Evolutionary conservation across 2,113 vertebrate genomes (phyloP), one percentile per base, ranked within the genome.

Genomic region (Calonectris borealis): DNA sequence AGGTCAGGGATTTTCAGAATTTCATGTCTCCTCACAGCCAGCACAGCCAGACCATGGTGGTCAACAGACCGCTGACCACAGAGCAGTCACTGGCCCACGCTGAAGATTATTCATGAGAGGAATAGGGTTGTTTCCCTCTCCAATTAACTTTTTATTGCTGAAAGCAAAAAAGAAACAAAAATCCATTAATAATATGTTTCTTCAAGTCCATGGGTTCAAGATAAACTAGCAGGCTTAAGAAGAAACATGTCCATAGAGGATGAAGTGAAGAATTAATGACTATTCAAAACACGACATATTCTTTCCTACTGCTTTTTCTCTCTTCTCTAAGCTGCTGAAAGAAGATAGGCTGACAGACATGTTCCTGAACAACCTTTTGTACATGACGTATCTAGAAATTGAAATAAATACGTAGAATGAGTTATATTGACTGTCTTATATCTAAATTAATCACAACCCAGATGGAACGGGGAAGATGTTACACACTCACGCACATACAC

Each of bases 141-240:
- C 76, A 82, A 81, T 88, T 94, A 73, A 64, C 19, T 64, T 95
- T 95, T 83, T 90, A 81, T 62, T 94, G 64, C 64, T 90, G 83
- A 69, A 88, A 96, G 64, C 14, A 85, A 79, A 92, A 57, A 54
- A 84, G 49, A 85, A 73, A 75, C 62, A 84, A 69, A 88, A 79
- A 65, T 55, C 38, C 15, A 89, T 71, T 88, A 76, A 84, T 92
- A 24, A 84, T 64, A 78, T 7, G 10, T 2, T 48, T 84, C 86
- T 88, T 61, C 22, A 60, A 68, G 44, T 69, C 57, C 34, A 13
- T n/a, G 32, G 24, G n/a, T 62, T 84, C 34, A 71, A 83, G 80
- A 86, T 78, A 91, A 90, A 86, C 24, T 34, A 69, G 8, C 24
- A 57, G 14, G 62, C 16, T 51, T 70, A 78, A 73, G 90, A 49